A percentile compares a stretch with the other conserved stretches of the same genome.
Conservation (phyloP, 2,888 invertebrate genomes). For the Morinoia aosen region DNA sequence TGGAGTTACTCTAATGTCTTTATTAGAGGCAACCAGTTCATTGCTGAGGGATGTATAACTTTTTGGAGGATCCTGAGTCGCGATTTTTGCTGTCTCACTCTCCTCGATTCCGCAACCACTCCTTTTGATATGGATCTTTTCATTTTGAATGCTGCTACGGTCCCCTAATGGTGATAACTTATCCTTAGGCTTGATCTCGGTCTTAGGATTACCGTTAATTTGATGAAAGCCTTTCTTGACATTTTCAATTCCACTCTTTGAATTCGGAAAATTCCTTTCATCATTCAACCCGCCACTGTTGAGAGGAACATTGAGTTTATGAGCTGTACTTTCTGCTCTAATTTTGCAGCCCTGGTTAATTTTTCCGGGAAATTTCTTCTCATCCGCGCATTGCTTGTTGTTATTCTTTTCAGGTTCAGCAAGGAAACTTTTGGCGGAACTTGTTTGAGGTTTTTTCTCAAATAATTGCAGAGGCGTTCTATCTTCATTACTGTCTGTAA, state of each 20-base stretch:
- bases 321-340: neutral
- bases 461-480: constrained; percentile 48
- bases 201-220: neutral
- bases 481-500: constrained; percentile 48
- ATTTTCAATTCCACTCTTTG: neutral
- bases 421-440: constrained; percentile 16
- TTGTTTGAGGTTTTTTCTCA: constrained; percentile 21
- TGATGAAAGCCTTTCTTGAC: neutral
- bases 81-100: neutral
- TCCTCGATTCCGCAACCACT: neutral
- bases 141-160: neutral
- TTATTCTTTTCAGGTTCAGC: constrained; percentile 44
- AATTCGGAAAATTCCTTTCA: neutral
- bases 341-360: neutral
- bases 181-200: neutral
- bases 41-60: neutral
- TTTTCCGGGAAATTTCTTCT: neutral
- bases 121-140: neutral
- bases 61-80: neutral
- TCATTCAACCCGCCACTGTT: neutral
- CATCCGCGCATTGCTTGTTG: neutral
- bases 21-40: neutral
- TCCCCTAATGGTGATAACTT: neutral
- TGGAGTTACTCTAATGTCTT: neutral
- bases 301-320: neutral